Conservation (phyloP, 1,140 invertebrate species). For the Sycophila sp. region DNA sequence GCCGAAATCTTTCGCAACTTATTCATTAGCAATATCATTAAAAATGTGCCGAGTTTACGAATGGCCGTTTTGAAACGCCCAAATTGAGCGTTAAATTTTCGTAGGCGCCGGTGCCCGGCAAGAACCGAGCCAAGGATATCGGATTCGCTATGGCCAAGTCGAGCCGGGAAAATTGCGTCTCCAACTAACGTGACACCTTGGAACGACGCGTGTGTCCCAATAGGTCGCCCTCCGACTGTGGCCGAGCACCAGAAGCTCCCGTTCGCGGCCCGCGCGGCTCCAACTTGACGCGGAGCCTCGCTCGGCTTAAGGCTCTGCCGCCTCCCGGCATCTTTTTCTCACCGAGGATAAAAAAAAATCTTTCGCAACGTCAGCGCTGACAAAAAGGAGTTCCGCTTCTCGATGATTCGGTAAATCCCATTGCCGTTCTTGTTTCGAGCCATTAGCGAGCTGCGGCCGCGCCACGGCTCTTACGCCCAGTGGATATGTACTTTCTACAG, state of each 20-base stretch:
- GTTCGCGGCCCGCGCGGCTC: too few relatives aligned
- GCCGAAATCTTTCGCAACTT: not conserved
- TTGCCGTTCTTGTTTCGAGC: too few relatives aligned
- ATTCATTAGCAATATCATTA: constrained; percentile 26
- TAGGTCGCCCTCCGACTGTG: too few relatives aligned
- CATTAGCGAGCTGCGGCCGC: too few relatives aligned
- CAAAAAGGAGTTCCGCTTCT: not conserved
- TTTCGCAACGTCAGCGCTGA: constrained; percentile 21
- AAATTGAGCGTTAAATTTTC: constrained; percentile 37
- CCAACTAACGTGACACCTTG: too few relatives aligned
- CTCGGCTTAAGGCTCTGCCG: too few relatives aligned
- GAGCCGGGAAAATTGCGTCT: not conserved
- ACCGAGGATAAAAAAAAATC: constrained; percentile 8
- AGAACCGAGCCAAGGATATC: constrained; percentile 1
- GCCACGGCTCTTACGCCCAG: too few relatives aligned
- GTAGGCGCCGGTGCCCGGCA: constrained; percentile 31
- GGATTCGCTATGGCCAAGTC: constrained; percentile 1
- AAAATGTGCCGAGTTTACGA: too few relatives aligned
- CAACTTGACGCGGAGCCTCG: too few relatives aligned
- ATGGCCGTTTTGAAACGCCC: too few relatives aligned
- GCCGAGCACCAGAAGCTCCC: too few relatives aligned
- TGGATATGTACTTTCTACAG: too few relatives aligned
- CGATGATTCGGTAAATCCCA: constrained; percentile 26
- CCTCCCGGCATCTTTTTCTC: constrained; percentile 19
- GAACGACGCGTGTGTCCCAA: not conserved